phyloP scores from a whole-genome alignment of 2,113 vertebrate genomes.

The Austrofundulus limnaeus region DNA sequence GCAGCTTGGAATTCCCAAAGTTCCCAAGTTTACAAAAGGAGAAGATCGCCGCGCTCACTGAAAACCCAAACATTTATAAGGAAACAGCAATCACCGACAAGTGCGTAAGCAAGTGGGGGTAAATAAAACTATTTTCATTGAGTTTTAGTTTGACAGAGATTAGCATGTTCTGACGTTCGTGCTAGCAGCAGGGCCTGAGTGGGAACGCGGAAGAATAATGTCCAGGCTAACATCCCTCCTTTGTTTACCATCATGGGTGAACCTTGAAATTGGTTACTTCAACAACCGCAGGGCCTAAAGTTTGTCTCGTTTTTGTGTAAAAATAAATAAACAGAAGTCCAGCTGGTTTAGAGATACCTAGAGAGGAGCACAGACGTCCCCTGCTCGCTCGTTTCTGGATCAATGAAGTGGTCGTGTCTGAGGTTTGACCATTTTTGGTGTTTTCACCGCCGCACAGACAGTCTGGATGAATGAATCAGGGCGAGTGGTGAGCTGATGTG shows the following conservation, averaged over 20 bases:
- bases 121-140: conserved; percentile 20
- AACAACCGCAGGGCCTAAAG: conserved; percentile 12
- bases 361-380: conserved; percentile 45
- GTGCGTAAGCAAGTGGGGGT: conserved; percentile 34
- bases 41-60: conserved; percentile 32
- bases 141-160: neutral
- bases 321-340: neutral
- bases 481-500: conserved; percentile 26
- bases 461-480: conserved; percentile 21
- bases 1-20: conserved; percentile 77
- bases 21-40: conserved; percentile 73
- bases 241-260: conserved; percentile 71
- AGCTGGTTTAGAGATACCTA: neutral
- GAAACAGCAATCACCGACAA: conserved; percentile 25
- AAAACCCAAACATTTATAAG: conserved; percentile 20
- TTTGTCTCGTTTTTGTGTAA: neutral
- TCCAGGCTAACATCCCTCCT: conserved; percentile 60
- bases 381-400: conserved; percentile 12
- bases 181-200: conserved; percentile 34
- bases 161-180: conserved; percentile 18
- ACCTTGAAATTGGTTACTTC: conserved; percentile 42
- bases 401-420: conserved; percentile 35
- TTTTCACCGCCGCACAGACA: conserved; percentile 32
- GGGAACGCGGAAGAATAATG: conserved; percentile 70
- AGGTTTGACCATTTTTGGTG: conserved; percentile 65